These are phyloP conservation scores for Myotis davidii DNA, from an alignment of 2,113 vertebrate species.

Conservation along the genomic window DNA sequence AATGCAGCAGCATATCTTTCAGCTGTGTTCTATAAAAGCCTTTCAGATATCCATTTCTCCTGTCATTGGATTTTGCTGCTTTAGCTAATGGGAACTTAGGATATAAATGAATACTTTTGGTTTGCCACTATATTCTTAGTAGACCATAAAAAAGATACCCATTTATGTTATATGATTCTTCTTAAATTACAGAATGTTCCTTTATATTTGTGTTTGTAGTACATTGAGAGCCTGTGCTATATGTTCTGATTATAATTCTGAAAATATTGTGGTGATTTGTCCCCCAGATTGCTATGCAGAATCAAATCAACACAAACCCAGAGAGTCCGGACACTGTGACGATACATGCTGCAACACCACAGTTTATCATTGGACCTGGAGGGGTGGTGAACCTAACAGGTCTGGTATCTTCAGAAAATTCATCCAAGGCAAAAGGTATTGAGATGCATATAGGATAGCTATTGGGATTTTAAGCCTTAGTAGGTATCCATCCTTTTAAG, in stretches of 20 bases:
- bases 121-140: background rate
- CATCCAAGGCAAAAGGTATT: constrained; percentile 82
- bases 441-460: constrained; percentile 75
- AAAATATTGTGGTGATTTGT: constrained; percentile 65
- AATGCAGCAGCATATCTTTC: background rate
- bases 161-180: constrained; percentile 4
- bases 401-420: constrained; percentile 86
- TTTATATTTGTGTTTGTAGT: constrained; percentile 4
- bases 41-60: background rate
- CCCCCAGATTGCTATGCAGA: constrained; percentile 92
- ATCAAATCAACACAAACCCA: constrained; percentile 93
- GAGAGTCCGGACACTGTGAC: constrained; percentile 93
- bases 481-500: constrained; percentile 65
- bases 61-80: background rate
- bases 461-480: constrained; percentile 73
- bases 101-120: background rate
- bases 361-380: constrained; percentile 93
- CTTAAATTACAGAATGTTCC: background rate
- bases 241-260: constrained; percentile 51
- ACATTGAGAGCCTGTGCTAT: background rate
- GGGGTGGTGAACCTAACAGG: constrained; percentile 93
- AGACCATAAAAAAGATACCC: background rate
- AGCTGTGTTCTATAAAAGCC: background rate
- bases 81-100: background rate
- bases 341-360: constrained; percentile 90